These are phyloP conservation scores for Mythimna ferrago DNA, from an alignment of 2,888 invertebrate species.

Conservation along the genomic window DNA sequence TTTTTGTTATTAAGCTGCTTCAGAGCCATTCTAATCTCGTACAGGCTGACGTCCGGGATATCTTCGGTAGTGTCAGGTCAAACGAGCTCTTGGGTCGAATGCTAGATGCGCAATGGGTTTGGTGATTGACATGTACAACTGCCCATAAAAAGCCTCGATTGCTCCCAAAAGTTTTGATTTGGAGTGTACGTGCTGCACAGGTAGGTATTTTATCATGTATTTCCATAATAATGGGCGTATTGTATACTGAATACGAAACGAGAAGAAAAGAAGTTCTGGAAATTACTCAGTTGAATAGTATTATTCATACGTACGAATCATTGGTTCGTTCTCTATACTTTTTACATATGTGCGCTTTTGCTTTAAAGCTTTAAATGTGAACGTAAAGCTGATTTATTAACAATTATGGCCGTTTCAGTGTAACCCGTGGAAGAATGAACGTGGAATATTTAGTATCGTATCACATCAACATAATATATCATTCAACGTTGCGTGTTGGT, in stretches of 20 bases:
- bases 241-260: conserved; percentile 8
- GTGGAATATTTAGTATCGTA: conserved; percentile 9
- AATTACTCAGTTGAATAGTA: not conserved
- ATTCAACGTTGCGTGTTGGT: conserved; percentile 8
- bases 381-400: conserved; percentile 8
- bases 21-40: too few relatives aligned
- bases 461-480: conserved; percentile 1
- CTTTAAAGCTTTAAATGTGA: not conserved
- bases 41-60: too few relatives aligned
- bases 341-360: not conserved
- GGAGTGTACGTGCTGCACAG: too few relatives aligned
- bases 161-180: too few relatives aligned
- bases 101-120: too few relatives aligned
- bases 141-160: too few relatives aligned
- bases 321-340: not conserved
- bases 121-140: too few relatives aligned
- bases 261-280: not conserved
- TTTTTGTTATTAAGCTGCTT: too few relatives aligned
- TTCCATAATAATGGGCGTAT: not conserved
- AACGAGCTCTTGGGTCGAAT: too few relatives aligned
- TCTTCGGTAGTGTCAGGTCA: too few relatives aligned
- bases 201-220: conserved; percentile 1
- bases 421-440: not conserved
- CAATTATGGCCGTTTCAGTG: not conserved
- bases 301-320: not conserved